A percentile compares a stretch with the other conserved stretches of the same genome.
Evolutionary conservation across 2,113 vertebrate genomes (phyloP).

Genomic region (Montifringilla adamsi): DNA sequence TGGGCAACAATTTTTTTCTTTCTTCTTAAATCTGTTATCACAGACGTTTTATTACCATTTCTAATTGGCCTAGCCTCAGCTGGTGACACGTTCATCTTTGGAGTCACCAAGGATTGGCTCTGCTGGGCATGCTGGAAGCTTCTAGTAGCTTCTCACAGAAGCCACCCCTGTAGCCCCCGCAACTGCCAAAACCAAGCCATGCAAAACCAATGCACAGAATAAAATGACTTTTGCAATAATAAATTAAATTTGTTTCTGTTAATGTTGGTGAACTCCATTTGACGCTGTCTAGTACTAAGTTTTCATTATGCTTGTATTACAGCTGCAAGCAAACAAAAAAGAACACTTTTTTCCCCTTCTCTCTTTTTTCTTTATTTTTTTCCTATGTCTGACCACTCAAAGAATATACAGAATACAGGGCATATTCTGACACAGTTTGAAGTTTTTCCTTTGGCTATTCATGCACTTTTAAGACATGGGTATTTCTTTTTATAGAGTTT

Average conservation of each 20-base stretch:
- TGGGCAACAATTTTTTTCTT: neutral
- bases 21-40: neutral
- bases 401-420: neutral
- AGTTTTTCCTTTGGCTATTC: slow-evolving; percentile 6
- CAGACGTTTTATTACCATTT: neutral
- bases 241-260: neutral
- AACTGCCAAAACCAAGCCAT: neutral
- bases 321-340: neutral
- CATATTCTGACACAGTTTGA: neutral
- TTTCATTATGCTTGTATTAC: neutral
- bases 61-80: neutral
- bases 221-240: neutral
- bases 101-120: neutral
- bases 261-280: neutral
- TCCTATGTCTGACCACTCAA: neutral
- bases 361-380: neutral
- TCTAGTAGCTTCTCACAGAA: neutral
- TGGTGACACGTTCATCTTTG: neutral
- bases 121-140: neutral
- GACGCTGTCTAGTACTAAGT: neutral
- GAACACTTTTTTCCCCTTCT: rapidly evolving
- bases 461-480: neutral
- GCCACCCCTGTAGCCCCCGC: neutral
- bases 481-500: neutral
- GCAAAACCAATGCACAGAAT: neutral